Evolutionary conservation across 2,113 vertebrate species (phyloP).

Genomic region (Psittacus erithacus): DNA sequence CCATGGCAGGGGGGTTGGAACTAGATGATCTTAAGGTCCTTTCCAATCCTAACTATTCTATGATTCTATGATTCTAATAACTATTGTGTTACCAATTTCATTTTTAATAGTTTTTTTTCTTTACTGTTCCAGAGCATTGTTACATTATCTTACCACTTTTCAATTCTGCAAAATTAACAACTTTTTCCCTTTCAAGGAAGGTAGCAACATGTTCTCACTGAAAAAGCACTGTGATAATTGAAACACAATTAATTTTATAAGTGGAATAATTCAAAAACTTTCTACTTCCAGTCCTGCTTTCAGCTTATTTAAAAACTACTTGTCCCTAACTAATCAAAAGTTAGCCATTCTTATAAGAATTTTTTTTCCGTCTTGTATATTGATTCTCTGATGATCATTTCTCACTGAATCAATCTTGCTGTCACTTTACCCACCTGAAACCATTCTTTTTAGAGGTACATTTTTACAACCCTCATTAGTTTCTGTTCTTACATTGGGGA

Average conservation of each 20-base stretch:
- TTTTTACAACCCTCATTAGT: not conserved
- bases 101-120: not conserved
- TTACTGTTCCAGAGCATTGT: not conserved
- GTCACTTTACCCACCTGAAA: not conserved
- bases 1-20: no score
- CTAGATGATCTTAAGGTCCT: no score
- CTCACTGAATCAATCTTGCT: not conserved
- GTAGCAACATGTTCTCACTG: not conserved
- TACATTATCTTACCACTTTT: not conserved
- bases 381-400: not conserved
- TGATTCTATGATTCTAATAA: not conserved
- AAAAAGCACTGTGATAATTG: not conserved
- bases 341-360: not conserved
- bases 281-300: not conserved
- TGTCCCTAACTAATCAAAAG: not conserved
- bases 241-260: not conserved
- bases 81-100: not conserved
- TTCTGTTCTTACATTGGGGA: not conserved
- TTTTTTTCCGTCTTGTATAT: not conserved
- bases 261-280: not conserved
- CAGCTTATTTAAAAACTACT: not conserved
- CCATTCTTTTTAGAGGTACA: not conserved
- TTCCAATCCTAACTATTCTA: no score
- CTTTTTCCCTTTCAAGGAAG: not conserved
- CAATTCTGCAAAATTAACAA: not conserved